These are phyloP conservation scores for Paracentrotus lividus DNA, from an alignment of 53 echinoderm and acorn worm species.

Conservation along the genomic window DNA sequence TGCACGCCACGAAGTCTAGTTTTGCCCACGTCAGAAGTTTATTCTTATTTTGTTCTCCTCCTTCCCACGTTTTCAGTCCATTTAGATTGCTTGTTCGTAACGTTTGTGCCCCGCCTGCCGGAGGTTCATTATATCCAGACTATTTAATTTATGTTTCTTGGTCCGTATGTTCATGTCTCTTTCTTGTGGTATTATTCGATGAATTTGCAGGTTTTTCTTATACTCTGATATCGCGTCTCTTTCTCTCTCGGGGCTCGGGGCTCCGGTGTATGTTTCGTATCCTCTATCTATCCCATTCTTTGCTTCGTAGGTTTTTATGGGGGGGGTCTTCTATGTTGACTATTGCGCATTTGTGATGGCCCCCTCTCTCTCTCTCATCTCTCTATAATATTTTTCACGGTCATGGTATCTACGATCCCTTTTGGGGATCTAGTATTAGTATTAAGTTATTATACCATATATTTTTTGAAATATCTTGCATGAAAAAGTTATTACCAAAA, in stretches of 20 bases:
- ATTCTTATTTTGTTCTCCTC: not conserved
- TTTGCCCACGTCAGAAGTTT: conserved; percentile 20
- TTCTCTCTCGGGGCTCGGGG: no score
- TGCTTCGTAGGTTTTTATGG: no score
- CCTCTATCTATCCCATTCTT: not conserved
- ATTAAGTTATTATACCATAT: no score
- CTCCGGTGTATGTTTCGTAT: no score
- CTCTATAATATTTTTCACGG: no score
- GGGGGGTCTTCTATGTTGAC: no score
- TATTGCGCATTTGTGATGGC: no score
- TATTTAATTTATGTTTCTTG: not conserved
- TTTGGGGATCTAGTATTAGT: no score
- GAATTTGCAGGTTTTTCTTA: not conserved
- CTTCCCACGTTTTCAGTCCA: not conserved
- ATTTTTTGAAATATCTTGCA: no score
- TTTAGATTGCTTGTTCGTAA: no score
- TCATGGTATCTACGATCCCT: no score
- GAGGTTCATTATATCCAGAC: not conserved
- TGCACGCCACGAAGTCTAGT: not conserved
- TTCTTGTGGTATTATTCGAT: not conserved
- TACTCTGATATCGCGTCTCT: not conserved
- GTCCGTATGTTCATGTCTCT: not conserved
- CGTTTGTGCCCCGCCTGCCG: not conserved
- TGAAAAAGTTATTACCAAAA: no score
- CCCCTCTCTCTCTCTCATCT: not conserved